Percentiles rank a stretch among this genome's conserved stretches.
phyloP scores from a whole-genome alignment of 2,888 invertebrate genomes.

The Lasius fuliginosus region DNA sequence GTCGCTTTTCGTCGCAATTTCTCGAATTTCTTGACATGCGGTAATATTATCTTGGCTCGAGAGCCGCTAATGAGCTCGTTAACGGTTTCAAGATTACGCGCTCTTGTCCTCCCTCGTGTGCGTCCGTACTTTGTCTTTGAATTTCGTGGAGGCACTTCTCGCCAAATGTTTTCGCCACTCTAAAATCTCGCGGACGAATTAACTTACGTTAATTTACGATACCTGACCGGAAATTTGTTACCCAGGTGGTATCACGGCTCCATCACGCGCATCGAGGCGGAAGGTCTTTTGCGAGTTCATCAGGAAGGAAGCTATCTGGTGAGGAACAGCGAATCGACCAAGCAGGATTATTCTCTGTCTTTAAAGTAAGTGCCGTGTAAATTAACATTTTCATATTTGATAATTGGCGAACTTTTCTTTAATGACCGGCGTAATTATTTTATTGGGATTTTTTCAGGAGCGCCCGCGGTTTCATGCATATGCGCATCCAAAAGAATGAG shows the following conservation, averaged over 20 bases:
- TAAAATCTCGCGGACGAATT: neutral
- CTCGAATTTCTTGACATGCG: neutral
- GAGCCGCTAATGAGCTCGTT: slow-evolving; percentile 24
- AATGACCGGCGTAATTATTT: neutral
- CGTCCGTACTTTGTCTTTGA: neutral
- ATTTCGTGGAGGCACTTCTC: neutral
- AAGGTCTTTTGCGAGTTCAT: slow-evolving; percentile 93
- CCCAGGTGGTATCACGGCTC: slow-evolving; percentile 98
- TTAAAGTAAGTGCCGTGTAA: slow-evolving; percentile 92
- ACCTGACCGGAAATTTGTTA: neutral
- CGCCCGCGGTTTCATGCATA: slow-evolving; percentile 98
- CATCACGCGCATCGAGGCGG: slow-evolving; percentile 96
- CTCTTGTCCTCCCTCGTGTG: neutral
- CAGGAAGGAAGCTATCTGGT: slow-evolving; percentile 98
- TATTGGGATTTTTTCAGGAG: slow-evolving; percentile 89
- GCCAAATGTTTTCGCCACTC: neutral
- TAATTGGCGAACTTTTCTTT: neutral
- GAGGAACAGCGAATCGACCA: slow-evolving; percentile 96
- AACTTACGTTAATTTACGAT: neutral
- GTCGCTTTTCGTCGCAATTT: neutral
- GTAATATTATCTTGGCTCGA: neutral
- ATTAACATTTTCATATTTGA: neutral
- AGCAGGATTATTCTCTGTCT: slow-evolving; percentile 97
- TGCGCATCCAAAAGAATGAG: slow-evolving; percentile 94
- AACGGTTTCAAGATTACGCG: slow-evolving; percentile 5